Percentiles rank a stretch among this genome's conserved stretches.
Evolutionary conservation across 2,797 vertebrate genomes (phyloP).

Genomic region (Carduelis carduelis): DNA sequence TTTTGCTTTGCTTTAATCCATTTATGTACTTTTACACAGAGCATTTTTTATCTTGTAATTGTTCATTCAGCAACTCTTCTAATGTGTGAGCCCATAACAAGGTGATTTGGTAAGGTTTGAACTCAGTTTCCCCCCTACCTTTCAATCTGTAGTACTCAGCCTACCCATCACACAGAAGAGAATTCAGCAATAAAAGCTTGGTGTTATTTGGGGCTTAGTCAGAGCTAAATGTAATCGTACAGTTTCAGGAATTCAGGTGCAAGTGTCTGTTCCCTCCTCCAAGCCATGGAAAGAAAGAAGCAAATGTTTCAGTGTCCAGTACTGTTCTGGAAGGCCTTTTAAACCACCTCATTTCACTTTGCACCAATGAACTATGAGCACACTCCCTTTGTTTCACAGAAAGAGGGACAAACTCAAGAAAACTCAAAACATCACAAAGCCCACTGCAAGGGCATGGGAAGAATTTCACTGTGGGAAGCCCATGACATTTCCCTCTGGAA

Average conservation of each 20-base stretch:
- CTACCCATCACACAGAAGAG: not conserved
- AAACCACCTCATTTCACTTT: not conserved
- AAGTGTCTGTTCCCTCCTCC: not conserved
- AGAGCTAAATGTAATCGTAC: not conserved
- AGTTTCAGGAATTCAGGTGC: not conserved
- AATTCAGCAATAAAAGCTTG: not conserved
- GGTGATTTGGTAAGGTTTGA: not conserved
- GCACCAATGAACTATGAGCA: not conserved
- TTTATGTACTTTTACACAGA: not conserved
- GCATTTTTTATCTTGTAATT: not conserved
- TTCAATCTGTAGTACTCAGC: not conserved
- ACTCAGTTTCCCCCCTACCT: not conserved
- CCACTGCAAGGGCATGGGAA: not conserved
- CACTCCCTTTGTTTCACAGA: not conserved
- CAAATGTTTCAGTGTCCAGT: not conserved
- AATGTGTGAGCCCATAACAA: not conserved
- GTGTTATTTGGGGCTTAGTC: not conserved
- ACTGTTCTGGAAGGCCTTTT: not conserved
- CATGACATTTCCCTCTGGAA: not conserved
- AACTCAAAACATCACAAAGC: not conserved
- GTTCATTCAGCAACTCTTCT: not conserved
- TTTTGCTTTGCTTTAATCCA: slow-evolving; percentile 20
- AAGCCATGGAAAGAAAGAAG: not conserved
- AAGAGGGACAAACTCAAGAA: not conserved
- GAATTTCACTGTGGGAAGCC: not conserved